Evolutionary conservation across 2,888 invertebrate genomes (phyloP).

Genomic region (Apodemia hepburni): DNA sequence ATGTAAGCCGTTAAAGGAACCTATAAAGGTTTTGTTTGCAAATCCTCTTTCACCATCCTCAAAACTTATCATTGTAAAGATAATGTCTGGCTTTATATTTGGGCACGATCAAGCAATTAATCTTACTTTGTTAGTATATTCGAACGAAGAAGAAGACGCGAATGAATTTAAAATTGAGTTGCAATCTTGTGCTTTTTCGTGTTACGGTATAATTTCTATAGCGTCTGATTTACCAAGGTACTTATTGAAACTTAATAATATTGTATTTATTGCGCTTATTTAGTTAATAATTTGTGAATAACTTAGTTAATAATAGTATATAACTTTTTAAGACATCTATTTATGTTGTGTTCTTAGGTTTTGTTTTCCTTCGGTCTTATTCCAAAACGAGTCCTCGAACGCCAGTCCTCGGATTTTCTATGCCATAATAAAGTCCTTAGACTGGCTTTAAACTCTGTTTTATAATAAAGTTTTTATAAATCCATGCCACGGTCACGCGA

Average conservation of each 20-base stretch:
- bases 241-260: neutral
- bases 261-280: too few species aligned
- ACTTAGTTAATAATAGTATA: too few species aligned
- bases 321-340: too few species aligned
- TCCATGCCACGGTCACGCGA: too few species aligned
- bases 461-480: too few species aligned
- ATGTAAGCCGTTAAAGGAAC: conserved; percentile 35
- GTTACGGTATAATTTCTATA: conserved; percentile 47
- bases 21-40: conserved; percentile 53
- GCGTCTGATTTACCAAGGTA: conserved; percentile 61
- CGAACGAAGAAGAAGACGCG: conserved; percentile 47
- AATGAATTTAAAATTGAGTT: conserved; percentile 47
- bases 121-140: conserved; percentile 53
- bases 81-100: conserved; percentile 55
- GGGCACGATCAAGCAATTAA: conserved; percentile 50
- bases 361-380: too few species aligned
- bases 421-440: too few species aligned
- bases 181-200: conserved; percentile 49
- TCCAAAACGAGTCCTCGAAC: too few species aligned
- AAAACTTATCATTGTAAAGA: conserved; percentile 48
- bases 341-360: too few species aligned
- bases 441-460: too few species aligned
- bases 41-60: conserved; percentile 52
- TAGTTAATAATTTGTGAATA: too few species aligned
- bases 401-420: too few species aligned